These are phyloP conservation scores for Lucilia cuprina DNA, from an alignment of 1,140 invertebrate genomes.

Conservation along the genomic window DNA sequence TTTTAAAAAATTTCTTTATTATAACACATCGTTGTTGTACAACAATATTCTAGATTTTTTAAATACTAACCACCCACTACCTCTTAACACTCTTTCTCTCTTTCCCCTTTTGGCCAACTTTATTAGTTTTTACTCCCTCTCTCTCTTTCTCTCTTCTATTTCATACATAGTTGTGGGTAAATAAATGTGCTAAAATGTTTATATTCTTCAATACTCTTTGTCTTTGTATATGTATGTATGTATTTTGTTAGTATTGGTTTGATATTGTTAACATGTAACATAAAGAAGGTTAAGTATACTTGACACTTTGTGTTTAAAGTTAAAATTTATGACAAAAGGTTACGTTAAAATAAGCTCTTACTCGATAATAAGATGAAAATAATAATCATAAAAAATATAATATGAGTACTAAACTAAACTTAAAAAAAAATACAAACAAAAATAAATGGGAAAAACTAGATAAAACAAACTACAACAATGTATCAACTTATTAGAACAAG, in stretches of 20 bases:
- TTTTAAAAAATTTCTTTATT: conserved; percentile 41
- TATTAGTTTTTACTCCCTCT: too few relatives aligned
- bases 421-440: neutral
- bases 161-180: neutral
- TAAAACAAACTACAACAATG: too few relatives aligned
- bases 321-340: conserved; percentile 12
- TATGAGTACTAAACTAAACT: neutral
- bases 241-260: neutral
- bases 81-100: too few relatives aligned
- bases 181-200: neutral
- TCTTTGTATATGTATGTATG: too few relatives aligned
- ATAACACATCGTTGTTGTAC: conserved; percentile 1
- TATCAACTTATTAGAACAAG: too few relatives aligned
- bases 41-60: neutral
- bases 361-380: conserved; percentile 18
- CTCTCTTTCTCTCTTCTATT: too few relatives aligned
- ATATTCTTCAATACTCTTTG: too few relatives aligned
- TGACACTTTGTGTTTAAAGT: conserved; percentile 45
- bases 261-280: neutral
- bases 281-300: conserved; percentile 58
- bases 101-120: neutral
- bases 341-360: conserved; percentile 15
- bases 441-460: too few relatives aligned
- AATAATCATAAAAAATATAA: neutral
- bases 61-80: neutral